phyloP scores from a whole-genome alignment of 2,113 vertebrate genomes.

The Enhydra lutris region DNA sequence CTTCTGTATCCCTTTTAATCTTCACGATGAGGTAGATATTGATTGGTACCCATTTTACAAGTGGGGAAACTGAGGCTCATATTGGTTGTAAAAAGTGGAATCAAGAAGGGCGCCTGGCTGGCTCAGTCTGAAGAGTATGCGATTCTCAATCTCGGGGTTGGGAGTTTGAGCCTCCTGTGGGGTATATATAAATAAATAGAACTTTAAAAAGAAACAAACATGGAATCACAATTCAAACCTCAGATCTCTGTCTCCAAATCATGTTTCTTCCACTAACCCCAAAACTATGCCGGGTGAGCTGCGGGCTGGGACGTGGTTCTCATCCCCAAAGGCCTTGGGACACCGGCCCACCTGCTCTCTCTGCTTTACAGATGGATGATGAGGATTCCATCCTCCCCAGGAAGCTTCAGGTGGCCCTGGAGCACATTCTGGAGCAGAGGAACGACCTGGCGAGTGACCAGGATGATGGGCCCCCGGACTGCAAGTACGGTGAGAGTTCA shows the following conservation, averaged over 20 bases:
- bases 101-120: background rate
- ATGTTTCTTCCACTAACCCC: background rate
- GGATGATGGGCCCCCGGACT: slow-evolving; percentile 83
- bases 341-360: background rate
- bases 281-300: background rate
- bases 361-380: slow-evolving; percentile 91
- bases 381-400: slow-evolving; percentile 96
- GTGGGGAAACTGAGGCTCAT: background rate
- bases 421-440: slow-evolving; percentile 94
- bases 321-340: accelerated
- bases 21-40: background rate
- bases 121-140: background rate
- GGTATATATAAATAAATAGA: background rate
- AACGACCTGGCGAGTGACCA: slow-evolving; percentile 90
- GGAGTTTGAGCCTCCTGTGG: background rate
- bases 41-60: background rate
- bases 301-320: background rate
- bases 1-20: background rate
- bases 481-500: slow-evolving; percentile 80
- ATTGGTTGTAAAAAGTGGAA: background rate
- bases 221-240: background rate
- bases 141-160: background rate
- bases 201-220: background rate
- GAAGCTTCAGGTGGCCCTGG: slow-evolving; percentile 94
- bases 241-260: background rate